These are phyloP conservation scores for Sminthurinus signatus DNA, from an alignment of 1,140 invertebrate genomes.

Conservation along the genomic window DNA sequence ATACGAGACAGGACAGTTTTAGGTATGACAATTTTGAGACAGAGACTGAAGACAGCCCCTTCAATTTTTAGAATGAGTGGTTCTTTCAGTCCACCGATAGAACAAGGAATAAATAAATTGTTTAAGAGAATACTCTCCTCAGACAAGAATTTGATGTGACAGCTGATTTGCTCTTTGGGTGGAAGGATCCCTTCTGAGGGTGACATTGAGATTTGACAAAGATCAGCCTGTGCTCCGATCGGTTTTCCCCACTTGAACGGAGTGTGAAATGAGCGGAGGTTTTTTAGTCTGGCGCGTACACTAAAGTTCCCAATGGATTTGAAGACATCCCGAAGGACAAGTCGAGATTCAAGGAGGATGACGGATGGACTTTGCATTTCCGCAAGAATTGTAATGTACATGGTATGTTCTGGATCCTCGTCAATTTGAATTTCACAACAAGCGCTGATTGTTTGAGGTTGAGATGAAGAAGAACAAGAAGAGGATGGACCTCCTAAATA, in stretches of 20 bases:
- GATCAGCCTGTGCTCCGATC: conserved; percentile 7
- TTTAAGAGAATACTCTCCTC: not conserved
- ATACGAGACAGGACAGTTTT: too few relatives aligned
- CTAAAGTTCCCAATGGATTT: not conserved
- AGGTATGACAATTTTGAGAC: too few relatives aligned
- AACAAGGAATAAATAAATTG: conserved; percentile 28
- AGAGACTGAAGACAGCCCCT: not conserved
- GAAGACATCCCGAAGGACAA: not conserved
- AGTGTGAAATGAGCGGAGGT: conserved; percentile 17
- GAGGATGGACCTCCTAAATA: conserved; percentile 8
- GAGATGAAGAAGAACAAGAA: too few relatives aligned
- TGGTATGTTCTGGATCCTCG: not conserved
- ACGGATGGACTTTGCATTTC: conserved; percentile 20
- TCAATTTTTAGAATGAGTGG: conserved; percentile 24
- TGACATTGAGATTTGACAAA: conserved; percentile 1
- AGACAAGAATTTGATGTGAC: not conserved
- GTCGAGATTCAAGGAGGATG: conserved; percentile 5
- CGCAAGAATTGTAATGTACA: conserved; percentile 16
- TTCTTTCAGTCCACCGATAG: conserved; percentile 27
- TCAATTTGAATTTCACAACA: conserved; percentile 13
- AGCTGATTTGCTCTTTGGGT: conserved; percentile 7
- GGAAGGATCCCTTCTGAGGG: conserved; percentile 14
- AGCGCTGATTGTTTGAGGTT: not conserved
- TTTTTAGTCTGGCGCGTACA: not conserved
- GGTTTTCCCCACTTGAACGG: conserved; percentile 17